A percentile compares a stretch with the other conserved stretches of the same genome.
Conservation (phyloP, 2,888 invertebrate genomes). For the Aporophyla lueneburgensis region DNA sequence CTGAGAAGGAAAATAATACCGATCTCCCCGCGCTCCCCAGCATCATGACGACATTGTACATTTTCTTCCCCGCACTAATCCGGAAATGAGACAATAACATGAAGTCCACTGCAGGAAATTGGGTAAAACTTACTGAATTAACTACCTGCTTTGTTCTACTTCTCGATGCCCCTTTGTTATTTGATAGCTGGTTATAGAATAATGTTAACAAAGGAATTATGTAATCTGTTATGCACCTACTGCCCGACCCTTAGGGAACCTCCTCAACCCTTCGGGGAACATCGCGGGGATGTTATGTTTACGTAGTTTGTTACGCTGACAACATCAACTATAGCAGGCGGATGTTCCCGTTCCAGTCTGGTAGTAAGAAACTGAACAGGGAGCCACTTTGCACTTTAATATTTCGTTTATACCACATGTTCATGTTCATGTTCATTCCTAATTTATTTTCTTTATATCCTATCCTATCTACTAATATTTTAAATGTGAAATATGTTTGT, state of each 20-base stretch:
- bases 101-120: constrained; percentile 49
- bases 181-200: background rate
- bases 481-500: no score
- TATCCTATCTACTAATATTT: background rate
- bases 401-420: no score
- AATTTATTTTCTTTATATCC: background rate
- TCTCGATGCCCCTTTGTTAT: constrained; percentile 14
- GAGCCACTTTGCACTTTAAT: background rate
- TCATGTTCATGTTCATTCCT: background rate
- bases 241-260: background rate
- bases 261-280: background rate
- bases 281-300: background rate
- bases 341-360: background rate
- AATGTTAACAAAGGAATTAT: background rate
- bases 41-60: constrained; percentile 14
- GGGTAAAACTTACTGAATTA: constrained; percentile 25
- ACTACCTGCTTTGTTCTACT: background rate
- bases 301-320: background rate
- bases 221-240: background rate
- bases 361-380: background rate
- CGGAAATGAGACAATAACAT: constrained; percentile 56
- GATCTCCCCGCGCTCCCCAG: background rate
- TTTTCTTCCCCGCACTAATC: constrained; percentile 40
- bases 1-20: background rate
- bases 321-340: background rate